These are phyloP conservation scores for Anthoscopus minutus DNA, from an alignment of 2,113 vertebrate species.

Conservation along the genomic window DNA sequence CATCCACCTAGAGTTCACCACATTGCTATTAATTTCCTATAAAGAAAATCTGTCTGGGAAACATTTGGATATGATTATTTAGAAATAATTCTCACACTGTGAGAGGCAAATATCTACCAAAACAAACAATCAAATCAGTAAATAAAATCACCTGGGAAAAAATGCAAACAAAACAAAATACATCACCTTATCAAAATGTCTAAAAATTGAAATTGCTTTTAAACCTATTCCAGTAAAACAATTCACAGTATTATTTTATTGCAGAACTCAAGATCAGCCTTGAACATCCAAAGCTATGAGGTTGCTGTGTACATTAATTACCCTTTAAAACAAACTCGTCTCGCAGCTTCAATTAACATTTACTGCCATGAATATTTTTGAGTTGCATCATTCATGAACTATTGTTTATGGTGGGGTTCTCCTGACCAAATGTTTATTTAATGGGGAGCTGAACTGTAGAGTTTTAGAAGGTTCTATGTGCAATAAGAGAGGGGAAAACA, in stretches of 20 bases:
- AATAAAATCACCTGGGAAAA: neutral
- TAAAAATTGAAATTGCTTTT: neutral
- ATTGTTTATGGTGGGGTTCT: neutral
- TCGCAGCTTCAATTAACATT: neutral
- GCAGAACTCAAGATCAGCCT: neutral
- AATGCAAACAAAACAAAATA: neutral
- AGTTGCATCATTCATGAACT: neutral
- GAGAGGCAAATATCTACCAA: neutral
- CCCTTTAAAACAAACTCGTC: neutral
- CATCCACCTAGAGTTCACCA: neutral
- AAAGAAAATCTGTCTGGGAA: neutral
- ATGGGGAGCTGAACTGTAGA: neutral
- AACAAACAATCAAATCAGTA: neutral
- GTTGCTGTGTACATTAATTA: neutral
- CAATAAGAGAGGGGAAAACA: neutral
- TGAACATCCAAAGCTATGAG: neutral
- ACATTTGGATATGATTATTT: neutral
- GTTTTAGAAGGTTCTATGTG: neutral
- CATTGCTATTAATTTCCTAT: neutral
- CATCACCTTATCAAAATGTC: neutral
- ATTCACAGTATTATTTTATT: neutral
- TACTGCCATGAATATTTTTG: neutral
- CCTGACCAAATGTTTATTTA: neutral
- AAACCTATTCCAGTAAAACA: neutral
- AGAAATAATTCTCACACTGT: neutral